Evolutionary conservation across 1,140 invertebrate genomes (phyloP), one percentile per base, ranked within the genome.

Genomic region (Drosophila melanogaster): DNA sequence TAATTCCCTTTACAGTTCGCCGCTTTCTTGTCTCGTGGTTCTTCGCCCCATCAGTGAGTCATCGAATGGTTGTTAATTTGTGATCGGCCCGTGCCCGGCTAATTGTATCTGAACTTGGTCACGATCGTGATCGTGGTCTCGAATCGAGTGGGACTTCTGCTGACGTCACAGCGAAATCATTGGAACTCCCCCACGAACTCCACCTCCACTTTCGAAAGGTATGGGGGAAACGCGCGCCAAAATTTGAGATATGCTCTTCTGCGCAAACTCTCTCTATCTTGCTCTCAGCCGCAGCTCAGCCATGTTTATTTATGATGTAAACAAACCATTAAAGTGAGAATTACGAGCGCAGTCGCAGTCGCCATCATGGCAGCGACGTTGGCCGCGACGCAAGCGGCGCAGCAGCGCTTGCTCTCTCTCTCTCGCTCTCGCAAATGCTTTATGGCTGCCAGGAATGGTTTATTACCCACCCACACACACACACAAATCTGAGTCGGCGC

Each of bases 261-360:
- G 53, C 74, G 62, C 38, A 76, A 46, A 67, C 43, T 40, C 72
- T 62, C 60, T 60, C 51, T 12, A 44, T 62, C 43, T 44, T 53
- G 37, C 67, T 58, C 73, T 70, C 53, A 11, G 50, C 81, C 70
- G 49, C 53, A 46, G 62, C 78, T 73, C 81, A 84, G 90, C 90
- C 90, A 91, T 91, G 76, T 90, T 90, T 90, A 90, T 91, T 91
- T 91, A 91, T 90, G 90, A 91, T 91, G 90, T 91, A 91, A 91
- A 91, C 90, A 91, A 91, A 91, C 89, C 85, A 90, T 91, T 91
- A 91, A 84, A 59, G 85, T 85, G 85, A 91, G 86, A 91, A 90
- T 84, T 91, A 91, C 81, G 89, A 91, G 76, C 90, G 81, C 77
- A 81, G 84, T 79, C 73, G 84, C 84, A 89, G 76, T 89, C 84